Base-by-base conservation (phyloP, 92 coral and sea anemone species). In the Epizoanthus stellaris region DNA sequence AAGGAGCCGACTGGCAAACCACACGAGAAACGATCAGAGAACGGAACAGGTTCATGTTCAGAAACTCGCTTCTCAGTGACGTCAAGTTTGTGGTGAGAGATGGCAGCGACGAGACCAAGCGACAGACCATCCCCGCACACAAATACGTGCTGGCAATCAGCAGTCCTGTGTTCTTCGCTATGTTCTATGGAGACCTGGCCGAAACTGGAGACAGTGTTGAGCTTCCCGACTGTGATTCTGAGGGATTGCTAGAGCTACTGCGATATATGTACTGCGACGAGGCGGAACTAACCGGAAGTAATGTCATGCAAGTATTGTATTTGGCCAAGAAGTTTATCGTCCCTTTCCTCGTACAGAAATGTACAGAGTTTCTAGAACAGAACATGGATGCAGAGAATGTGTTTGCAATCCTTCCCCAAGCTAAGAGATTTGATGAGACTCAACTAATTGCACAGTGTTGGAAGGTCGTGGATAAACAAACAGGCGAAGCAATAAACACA, bases 61-160 rank as follows among this genome's bases (percentile, higher is more conserved):
- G 8, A 7, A 74, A 74, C 80, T 23, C 64, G 57, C 80, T 74
- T 54, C 80, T 74, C 70, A 80, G 90, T 69, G 90, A 87, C 53
- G 82, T 82, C 34, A 79, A 81, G 54, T 82, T 87, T 71, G 83
- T 80, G 17, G 80, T 87, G 30, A n/a, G 39, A 39, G 85, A 87
- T 77, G 25, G 43, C 5, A 67, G 64, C 59, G 93, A 88, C 59
- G 62, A 30, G 38, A 20, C 5, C 19, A 30, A 53, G 8, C 14
- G 23, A 53, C 69, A 53, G 13, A 30, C 90, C 13, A 77, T 91
- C 25, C 88, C 92, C 19, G 92, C 95, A 45, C 92, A 88, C 86
- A 91, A 89, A 66, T 92, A 89, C 85, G 69, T 92, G 2, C 81
- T 92, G 73, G 95, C 95, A 70, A 86, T 92, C 69, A 89, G 90